phyloP scores from a whole-genome alignment of 2,797 vertebrate species.

The Dermochelys coriacea region DNA sequence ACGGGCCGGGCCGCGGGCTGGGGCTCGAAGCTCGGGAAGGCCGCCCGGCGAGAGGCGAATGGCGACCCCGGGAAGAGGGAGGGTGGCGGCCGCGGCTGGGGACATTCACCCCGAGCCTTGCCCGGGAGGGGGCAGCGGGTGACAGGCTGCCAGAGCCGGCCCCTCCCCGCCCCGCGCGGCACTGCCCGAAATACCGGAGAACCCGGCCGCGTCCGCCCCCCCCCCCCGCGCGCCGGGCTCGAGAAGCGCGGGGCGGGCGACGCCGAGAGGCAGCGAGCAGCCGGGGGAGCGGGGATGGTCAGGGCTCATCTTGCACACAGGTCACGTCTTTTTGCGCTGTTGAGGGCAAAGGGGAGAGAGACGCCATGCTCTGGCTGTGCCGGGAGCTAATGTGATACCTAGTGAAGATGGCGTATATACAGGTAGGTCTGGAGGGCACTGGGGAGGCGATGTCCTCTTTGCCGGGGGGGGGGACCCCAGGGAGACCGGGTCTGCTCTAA shows the following conservation, averaged over 20 bases:
- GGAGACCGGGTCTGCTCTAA: not conserved
- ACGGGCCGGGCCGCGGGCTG: not conserved
- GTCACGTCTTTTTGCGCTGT: slow-evolving; percentile 62
- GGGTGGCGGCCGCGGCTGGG: no score
- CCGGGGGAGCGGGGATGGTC: no score
- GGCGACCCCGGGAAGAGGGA: no score
- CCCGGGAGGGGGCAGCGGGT: not conserved
- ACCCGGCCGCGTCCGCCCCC: no score
- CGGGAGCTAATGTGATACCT: slow-evolving; percentile 17
- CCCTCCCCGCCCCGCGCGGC: not conserved
- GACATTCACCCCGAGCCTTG: not conserved
- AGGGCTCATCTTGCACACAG: slow-evolving; percentile 66
- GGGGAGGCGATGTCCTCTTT: no score
- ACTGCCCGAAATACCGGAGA: not conserved
- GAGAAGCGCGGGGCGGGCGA: not conserved
- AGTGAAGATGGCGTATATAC: slow-evolving; percentile 79
- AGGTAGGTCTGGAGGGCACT: slow-evolving; percentile 71
- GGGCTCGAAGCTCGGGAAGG: no score
- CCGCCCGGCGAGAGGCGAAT: no score
- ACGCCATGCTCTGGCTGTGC: slow-evolving; percentile 56
- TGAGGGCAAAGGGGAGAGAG: not conserved
- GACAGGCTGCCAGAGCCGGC: not conserved
- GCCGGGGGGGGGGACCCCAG: no score
- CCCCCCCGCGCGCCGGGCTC: not conserved
- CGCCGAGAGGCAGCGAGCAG: not conserved